Conservation (phyloP, 2,797 vertebrate genomes). For the Okamejei kenojei region DNA sequence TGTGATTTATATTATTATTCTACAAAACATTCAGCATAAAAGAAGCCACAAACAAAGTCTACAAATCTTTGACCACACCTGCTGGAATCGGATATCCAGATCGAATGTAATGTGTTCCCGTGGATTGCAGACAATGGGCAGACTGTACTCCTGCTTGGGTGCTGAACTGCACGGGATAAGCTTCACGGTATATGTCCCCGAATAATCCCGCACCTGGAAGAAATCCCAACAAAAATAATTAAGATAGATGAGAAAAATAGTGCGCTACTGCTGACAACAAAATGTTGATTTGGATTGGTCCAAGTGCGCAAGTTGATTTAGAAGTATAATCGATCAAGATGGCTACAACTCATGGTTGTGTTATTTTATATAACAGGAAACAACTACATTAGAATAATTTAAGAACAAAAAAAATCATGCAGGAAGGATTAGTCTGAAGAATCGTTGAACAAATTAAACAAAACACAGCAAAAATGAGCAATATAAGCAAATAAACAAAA, state of each 20-base stretch:
- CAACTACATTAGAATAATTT: neutral
- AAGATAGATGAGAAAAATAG: neutral
- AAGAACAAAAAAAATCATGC: neutral
- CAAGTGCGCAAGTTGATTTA: neutral
- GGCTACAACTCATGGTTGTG: neutral
- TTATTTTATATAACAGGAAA: neutral
- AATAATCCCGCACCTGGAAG: constrained; percentile 70
- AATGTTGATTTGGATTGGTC: neutral
- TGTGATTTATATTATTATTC: too few species aligned
- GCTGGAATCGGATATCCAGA: constrained; percentile 78
- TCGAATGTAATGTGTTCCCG: constrained; percentile 70
- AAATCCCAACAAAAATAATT: neutral
- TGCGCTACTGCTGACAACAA: neutral
- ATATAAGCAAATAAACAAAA: too few species aligned
- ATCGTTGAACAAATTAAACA: too few species aligned
- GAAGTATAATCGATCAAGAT: neutral
- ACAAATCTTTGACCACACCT: constrained; percentile 52
- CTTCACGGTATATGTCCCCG: constrained; percentile 73
- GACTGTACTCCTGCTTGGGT: constrained; percentile 66
- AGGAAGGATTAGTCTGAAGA: neutral
- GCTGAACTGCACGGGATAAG: constrained; percentile 67
- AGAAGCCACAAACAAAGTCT: neutral
- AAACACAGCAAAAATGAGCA: too few species aligned
- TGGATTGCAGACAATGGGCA: constrained; percentile 69
- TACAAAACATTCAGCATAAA: neutral